Base-by-base conservation (phyloP, 1,140 invertebrate species). In the Danaus melanippus region DNA sequence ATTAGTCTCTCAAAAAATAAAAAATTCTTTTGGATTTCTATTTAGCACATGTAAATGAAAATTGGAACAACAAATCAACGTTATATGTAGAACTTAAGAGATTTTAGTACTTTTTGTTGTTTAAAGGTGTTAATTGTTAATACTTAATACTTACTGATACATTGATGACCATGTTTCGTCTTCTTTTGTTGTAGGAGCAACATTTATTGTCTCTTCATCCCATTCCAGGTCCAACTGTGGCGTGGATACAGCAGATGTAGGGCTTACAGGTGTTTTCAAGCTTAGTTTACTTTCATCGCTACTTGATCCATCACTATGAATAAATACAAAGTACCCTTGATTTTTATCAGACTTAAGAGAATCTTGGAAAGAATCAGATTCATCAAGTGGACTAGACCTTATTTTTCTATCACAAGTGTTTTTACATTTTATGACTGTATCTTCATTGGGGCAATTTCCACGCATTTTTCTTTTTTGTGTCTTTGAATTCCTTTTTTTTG, bases 91-190 rank as follows among this genome's bases (percentile, higher is more conserved):
- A 3, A 32, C 21, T 5, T 32, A 3, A 32, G 4, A 32, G 21
- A 21, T 21, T 32, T 5, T 32, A 32, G 2, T 32, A 3, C 21
- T 32, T 32, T 32, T 32, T 7, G 21, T 32, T 4, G 6, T 32
- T 32, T 32, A 32, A 32, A 15, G 3, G 6, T 32, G 21, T 32
- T 32, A 7, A 5, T 32, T 32, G 17, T 21, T 5, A 12, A n/a
- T n/a, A n/a, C 15, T 15, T 15, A 15, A 49, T 65, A 75, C 70
- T 58, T 15, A 85, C 82, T 72, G 81, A 46, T 86, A 86, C 75
- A 86, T 80, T 40, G 84, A 81, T 41, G 77, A 74, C 80, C 80
- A 84, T 12, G 71, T 79, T 59, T 86, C 84, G 81, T 86, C 84
- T 69, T 86, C 84, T 71, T 71, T 81, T 11, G 84, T 86, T 10